Evolutionary conservation across 2,888 invertebrate genomes (phyloP).

Genomic region (Eristalis intricaria): DNA sequence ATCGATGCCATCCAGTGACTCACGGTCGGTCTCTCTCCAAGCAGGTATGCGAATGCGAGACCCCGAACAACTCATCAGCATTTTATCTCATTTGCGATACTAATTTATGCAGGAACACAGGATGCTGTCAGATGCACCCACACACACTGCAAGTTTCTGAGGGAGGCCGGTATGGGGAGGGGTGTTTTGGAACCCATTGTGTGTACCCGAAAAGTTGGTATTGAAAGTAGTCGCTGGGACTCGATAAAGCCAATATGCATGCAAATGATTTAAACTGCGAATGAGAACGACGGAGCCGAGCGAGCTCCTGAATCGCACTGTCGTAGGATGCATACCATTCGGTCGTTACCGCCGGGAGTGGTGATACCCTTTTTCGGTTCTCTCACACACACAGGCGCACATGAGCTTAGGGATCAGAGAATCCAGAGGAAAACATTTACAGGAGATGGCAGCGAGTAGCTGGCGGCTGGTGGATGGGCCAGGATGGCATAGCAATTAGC

Average conservation of each 20-base stretch:
- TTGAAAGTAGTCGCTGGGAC: slow-evolving; percentile 56
- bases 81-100: slow-evolving; percentile 70
- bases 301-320: slow-evolving; percentile 28
- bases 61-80: slow-evolving; percentile 61
- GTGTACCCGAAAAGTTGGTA: slow-evolving; percentile 51
- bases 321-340: slow-evolving; percentile 48
- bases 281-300: slow-evolving; percentile 7
- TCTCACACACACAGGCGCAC: background rate
- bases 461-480: too few species aligned
- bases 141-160: background rate
- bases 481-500: slow-evolving; percentile 64
- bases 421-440: too few species aligned
- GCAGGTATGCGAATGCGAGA: slow-evolving; percentile 51
- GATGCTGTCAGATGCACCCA: slow-evolving; percentile 5
- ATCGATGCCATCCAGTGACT: background rate
- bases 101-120: slow-evolving; percentile 68
- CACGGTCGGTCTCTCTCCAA: slow-evolving; percentile 43
- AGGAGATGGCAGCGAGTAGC: too few species aligned
- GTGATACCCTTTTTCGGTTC: slow-evolving; percentile 7
- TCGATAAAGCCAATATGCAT: slow-evolving; percentile 71
- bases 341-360: slow-evolving; percentile 29
- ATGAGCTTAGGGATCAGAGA: background rate
- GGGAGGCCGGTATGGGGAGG: too few species aligned
- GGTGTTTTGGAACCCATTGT: background rate
- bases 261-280: slow-evolving; percentile 70